Conservation (phyloP, 2,113 vertebrate species). For the Poeciliopsis turrubarensis region DNA sequence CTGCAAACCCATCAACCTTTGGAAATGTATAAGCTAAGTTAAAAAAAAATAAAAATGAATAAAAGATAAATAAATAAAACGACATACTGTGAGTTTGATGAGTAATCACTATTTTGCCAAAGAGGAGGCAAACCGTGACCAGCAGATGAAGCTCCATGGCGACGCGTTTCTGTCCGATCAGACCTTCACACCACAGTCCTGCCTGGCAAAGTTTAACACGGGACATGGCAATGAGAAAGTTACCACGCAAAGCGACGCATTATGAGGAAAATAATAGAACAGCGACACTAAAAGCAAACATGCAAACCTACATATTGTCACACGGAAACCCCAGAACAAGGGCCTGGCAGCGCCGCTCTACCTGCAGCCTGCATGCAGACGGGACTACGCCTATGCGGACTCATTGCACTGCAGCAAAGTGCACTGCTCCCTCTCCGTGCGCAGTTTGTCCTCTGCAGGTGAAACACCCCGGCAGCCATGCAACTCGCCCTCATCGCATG, state of each 20-base stretch:
- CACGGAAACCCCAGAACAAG: neutral
- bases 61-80: neutral
- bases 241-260: neutral
- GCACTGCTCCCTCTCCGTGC: conserved; percentile 1
- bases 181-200: conserved; percentile 24
- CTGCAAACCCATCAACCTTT: neutral
- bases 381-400: conserved; percentile 67
- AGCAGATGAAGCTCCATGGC: conserved; percentile 69
- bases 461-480: neutral
- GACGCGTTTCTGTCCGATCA: conserved; percentile 13
- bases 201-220: conserved; percentile 51
- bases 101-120: conserved; percentile 60
- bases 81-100: conserved; percentile 72
- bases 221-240: conserved; percentile 48
- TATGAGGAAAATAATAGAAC: neutral
- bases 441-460: conserved; percentile 9
- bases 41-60: neutral
- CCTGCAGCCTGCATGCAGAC: conserved; percentile 40
- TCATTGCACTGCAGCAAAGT: conserved; percentile 58
- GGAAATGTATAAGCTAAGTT: neutral
- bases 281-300: neutral
- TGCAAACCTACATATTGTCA: neutral
- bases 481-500: neutral
- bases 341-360: conserved; percentile 21
- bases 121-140: conserved; percentile 58